These are phyloP conservation scores for Polyodon spathula DNA, from an alignment of 2,113 vertebrate species.

Conservation along the genomic window DNA sequence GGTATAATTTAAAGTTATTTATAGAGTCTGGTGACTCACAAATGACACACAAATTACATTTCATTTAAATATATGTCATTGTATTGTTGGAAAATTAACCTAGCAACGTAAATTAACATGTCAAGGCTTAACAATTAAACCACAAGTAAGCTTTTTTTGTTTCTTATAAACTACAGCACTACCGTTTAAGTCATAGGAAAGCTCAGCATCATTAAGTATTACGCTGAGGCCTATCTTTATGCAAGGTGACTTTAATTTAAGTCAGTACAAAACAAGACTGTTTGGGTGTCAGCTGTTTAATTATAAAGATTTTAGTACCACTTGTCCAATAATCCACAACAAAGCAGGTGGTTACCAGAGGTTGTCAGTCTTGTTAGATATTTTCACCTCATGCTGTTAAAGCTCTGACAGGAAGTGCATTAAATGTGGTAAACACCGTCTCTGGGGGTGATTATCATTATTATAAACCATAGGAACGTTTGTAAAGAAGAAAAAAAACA, in stretches of 20 bases:
- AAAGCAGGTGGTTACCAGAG: constrained; percentile 26
- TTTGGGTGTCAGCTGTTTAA: not conserved
- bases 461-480: constrained; percentile 23
- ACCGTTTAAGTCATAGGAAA: no score
- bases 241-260: not conserved
- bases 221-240: not conserved
- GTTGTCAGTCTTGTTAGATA: constrained; percentile 8
- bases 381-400: constrained; percentile 6
- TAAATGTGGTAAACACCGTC: constrained; percentile 11
- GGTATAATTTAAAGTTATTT: no score
- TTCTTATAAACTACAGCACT: no score
- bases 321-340: constrained; percentile 24
- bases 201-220: no score
- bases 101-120: no score
- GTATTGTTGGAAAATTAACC: no score
- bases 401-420: not conserved
- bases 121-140: no score
- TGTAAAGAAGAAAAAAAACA: not conserved
- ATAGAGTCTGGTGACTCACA: no score
- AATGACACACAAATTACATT: no score
- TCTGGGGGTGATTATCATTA: constrained; percentile 26
- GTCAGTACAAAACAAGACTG: not conserved
- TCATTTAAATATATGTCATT: no score
- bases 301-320: constrained; percentile 21
- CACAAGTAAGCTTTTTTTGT: no score